Evolutionary conservation across 2,888 invertebrate species (phyloP), one percentile per base, ranked within the genome.

Genomic region (Microdon myrmicae): DNA sequence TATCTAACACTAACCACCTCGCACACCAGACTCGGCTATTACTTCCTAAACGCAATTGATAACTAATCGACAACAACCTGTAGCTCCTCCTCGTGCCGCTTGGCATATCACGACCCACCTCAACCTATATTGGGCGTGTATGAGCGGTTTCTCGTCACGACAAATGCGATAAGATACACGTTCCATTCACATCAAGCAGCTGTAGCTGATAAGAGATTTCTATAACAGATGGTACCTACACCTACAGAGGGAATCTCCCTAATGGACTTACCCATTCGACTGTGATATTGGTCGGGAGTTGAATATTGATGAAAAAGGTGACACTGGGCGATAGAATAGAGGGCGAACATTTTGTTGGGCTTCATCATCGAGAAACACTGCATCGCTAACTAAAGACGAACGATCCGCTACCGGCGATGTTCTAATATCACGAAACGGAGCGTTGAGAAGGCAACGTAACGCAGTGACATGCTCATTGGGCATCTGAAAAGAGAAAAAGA

Each of bases 391-490:
- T 23, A 76, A 73, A 17, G 75, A 71, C 9, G 73, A 48, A 14
- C 78, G 76, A 54, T 59, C 59, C 55, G 70, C 68, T 19, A 68
- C 68, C 16, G 69, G 68, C 22, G 76, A 73, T 17, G 76, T 73
- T 39, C 75, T 74, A 17, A 76, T 67, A 64, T 78, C 77, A 8
- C 76, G 73, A 47, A 78, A 77, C 9, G 78, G 72, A 4, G 73
- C 74, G 55, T 77, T 73, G 17, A 78, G 64, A 2, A 79, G 67
- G 41, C 78, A 78, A 45, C 78, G 74, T 22, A 79, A 69, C 14
- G 71, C 68, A 37, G 69, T 64, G 19, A 69, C 70, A 38, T 71
- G 67, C 55, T 76, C 77, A 55, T 69, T 71, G 47, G 77, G 73
- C 67, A 76, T 69, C 79, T 77, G 60, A 19, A 73, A 69, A 31